A percentile compares a stretch with the other conserved stretches of the same genome.
Conservation (phyloP, 2,113 vertebrate species). For the Maylandia zebra region DNA sequence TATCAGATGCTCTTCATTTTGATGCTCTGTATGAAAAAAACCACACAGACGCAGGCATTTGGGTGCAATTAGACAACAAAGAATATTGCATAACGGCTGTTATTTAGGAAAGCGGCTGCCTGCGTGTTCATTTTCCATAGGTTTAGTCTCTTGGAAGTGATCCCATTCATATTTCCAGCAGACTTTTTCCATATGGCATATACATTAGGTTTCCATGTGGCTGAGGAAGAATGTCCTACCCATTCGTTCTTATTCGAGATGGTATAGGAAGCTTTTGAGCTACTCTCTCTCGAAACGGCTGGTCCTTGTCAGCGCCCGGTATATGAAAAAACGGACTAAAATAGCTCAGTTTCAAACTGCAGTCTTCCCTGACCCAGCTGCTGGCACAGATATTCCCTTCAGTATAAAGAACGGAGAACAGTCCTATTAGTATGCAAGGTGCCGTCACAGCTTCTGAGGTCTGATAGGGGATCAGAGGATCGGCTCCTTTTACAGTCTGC, state of each 20-base stretch:
- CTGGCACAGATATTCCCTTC: conserved; percentile 23
- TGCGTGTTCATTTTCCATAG: not conserved
- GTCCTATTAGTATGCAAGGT: conserved; percentile 62
- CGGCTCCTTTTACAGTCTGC: conserved; percentile 57
- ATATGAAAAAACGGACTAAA: not conserved
- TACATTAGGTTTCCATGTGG: conserved; percentile 20
- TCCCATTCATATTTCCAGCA: not conserved
- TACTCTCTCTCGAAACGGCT: not conserved
- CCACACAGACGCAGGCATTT: not conserved
- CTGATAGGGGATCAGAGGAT: conserved; percentile 55
- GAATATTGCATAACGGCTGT: not conserved
- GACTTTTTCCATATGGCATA: not conserved
- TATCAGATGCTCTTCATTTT: not conserved
- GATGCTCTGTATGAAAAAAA: not conserved
- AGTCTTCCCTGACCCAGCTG: conserved; percentile 42
- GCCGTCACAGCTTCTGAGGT: conserved; percentile 52
- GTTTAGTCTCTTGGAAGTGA: not conserved
- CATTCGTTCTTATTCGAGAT: not conserved
- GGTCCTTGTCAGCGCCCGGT: not conserved
- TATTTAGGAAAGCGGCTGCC: not conserved
- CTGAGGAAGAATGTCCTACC: not conserved
- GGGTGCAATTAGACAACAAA: not conserved
- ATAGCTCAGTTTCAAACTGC: not conserved
- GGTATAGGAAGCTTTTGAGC: not conserved
- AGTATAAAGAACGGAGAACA: conserved; percentile 15